Base-by-base conservation (phyloP, 2,888 invertebrate species). In the Stenodera caucasica region DNA sequence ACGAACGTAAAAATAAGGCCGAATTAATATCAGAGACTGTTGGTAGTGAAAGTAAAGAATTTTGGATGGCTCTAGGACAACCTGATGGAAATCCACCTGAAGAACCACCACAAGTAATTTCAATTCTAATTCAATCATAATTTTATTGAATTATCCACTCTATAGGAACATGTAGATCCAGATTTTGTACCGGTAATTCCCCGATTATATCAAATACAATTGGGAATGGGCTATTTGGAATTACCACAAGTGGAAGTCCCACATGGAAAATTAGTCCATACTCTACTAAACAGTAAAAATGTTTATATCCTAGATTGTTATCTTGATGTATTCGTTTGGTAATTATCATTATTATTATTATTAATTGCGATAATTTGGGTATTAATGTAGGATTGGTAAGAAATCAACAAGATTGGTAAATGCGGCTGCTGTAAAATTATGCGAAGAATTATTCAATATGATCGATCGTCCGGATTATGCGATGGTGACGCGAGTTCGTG, bases 161-260 rank as follows among this genome's bases (percentile, higher is more conserved):
- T 66, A 32, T 66, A 89, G 89, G 90, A 92, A 78, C 90, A 92
- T 75, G 91, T 93, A 0, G 82, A 86, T 49, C 83, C 84, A 0
- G 82, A 88, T 57, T 91, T 89, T 77, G 72, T 81, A 9, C 89
- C 90, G 69, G 80, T 84, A 0, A 78, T 84, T 12, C 91, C 96
- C 0, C 86, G 93, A 5, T 81, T 98, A 57, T 98, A 98, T 82
- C 92, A 95, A 82, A 96, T 99, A 57, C 93, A 96, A 74, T 85
- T 99, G 12, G 98, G 99, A 51, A 98, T 97, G 94, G 99, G 99
- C 0, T 99, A 98, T 81, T 82, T 99, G 71, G 99, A 99, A 81
- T 83, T 99, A 72, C 98, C 98, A 2, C 99, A 99, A 83, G 93
- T 90, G 4, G 90, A 90, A 78, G 83, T 90, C 37, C 87, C 91